Conservation (phyloP, 2,113 vertebrate genomes). For the Orycteropus afer region DNA sequence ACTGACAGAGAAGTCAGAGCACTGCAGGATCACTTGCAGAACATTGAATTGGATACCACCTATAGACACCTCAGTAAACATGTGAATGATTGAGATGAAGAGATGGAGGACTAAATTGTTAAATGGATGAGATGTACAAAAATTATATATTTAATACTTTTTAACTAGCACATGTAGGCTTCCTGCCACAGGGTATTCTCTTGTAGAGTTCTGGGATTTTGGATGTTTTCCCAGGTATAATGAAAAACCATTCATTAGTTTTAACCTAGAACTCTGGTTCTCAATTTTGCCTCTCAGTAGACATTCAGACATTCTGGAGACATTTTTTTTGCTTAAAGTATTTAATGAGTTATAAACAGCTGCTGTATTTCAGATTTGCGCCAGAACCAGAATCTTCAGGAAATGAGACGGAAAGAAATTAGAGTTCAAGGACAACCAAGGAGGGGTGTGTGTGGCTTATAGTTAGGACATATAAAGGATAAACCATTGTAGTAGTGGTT, state of each 20-base stretch:
- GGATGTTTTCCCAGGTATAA: neutral
- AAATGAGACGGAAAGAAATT: neutral
- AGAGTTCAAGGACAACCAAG: neutral
- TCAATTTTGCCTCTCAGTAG: neutral
- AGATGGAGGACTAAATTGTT: neutral
- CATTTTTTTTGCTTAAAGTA: neutral
- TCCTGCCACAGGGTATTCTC: neutral
- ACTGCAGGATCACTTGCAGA: neutral
- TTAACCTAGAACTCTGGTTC: neutral
- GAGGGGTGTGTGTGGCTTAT: neutral
- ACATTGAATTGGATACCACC: neutral
- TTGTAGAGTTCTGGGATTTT: neutral
- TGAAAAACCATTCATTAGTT: neutral
- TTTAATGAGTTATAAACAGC: neutral
- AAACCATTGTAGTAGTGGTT: neutral
- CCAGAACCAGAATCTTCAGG: neutral
- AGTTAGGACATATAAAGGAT: neutral
- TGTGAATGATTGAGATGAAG: neutral
- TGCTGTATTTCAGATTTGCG: neutral
- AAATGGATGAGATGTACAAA: neutral
- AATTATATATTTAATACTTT: neutral
- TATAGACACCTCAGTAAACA: neutral
- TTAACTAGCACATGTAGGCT: neutral
- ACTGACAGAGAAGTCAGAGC: neutral
- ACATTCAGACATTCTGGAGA: neutral